Conservation (phyloP, 2,888 invertebrate genomes). For the Napeogenes inachia region DNA sequence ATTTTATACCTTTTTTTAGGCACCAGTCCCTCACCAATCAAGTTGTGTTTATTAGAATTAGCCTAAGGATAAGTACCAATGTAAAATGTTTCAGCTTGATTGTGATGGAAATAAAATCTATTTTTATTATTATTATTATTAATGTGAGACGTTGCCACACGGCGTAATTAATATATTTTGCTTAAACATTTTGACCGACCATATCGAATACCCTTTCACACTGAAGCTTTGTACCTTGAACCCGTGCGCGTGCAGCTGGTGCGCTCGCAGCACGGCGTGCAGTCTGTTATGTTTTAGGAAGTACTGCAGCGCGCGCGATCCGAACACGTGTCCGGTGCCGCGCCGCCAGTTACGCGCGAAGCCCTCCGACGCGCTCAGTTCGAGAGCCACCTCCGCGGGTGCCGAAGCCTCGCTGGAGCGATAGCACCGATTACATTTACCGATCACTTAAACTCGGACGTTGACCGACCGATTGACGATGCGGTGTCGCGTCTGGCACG, state of each 20-base stretch:
- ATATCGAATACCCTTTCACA: not conserved
- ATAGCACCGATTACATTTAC: not conserved
- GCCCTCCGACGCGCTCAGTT: conserved; percentile 78
- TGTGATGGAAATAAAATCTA: no score
- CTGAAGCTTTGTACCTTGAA: conserved; percentile 73
- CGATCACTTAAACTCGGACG: not conserved
- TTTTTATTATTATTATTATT: no score
- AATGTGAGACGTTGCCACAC: no score
- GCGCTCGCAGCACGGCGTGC: conserved; percentile 84
- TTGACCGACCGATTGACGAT: not conserved
- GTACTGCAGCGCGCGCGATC: conserved; percentile 80
- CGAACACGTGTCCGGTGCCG: conserved; percentile 86
- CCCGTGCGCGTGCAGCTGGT: conserved; percentile 84
- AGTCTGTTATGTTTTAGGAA: conserved; percentile 82
- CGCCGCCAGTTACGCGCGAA: conserved; percentile 82
- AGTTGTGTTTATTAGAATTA: no score
- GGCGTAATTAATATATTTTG: no score
- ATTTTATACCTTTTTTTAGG: no score
- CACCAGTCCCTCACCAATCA: no score
- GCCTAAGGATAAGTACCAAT: no score
- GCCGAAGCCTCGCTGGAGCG: conserved; percentile 55
- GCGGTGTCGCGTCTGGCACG: no score
- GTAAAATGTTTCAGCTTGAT: no score
- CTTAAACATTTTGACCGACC: no score
- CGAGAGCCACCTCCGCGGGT: conserved; percentile 68